phyloP scores from a whole-genome alignment of 2,888 invertebrate species.

The Agrypnus murinus region DNA sequence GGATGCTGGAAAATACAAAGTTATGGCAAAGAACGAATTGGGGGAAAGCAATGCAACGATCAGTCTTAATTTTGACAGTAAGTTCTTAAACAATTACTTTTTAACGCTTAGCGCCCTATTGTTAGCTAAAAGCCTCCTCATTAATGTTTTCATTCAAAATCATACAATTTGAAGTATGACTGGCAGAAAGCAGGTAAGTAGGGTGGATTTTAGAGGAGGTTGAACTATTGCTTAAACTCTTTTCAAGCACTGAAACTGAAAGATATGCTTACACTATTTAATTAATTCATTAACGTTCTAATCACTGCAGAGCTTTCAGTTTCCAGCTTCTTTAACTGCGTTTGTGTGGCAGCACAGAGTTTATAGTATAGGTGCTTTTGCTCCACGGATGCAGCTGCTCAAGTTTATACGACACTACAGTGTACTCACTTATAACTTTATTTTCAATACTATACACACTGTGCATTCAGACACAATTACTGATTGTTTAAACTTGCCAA shows the following conservation, averaged over 20 bases:
- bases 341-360: constrained; percentile 49
- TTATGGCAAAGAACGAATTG: constrained; percentile 97
- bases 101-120: constrained; percentile 34
- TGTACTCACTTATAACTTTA: constrained; percentile 33
- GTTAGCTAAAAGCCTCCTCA: constrained; percentile 37
- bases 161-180: not conserved
- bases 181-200: not conserved
- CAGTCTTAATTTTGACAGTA: constrained; percentile 98
- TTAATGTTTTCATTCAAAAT: not conserved
- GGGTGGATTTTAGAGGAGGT: constrained; percentile 35
- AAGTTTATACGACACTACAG: constrained; percentile 47
- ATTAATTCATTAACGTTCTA: constrained; percentile 45
- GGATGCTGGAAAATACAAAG: constrained; percentile 98
- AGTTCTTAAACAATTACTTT: constrained; percentile 72
- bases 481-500: constrained; percentile 36
- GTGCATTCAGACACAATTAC: constrained; percentile 45
- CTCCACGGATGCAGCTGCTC: constrained; percentile 54
- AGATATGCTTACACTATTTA: constrained; percentile 40
- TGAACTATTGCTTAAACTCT: constrained; percentile 32
- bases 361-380: constrained; percentile 49
- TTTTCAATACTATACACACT: constrained; percentile 37
- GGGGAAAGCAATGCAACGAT: constrained; percentile 98
- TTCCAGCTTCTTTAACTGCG: constrained; percentile 55
- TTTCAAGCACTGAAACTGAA: constrained; percentile 46
- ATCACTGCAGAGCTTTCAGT: constrained; percentile 56